These are phyloP conservation scores for Volucella zonaria DNA, from an alignment of 2,888 invertebrate species.

Conservation along the genomic window DNA sequence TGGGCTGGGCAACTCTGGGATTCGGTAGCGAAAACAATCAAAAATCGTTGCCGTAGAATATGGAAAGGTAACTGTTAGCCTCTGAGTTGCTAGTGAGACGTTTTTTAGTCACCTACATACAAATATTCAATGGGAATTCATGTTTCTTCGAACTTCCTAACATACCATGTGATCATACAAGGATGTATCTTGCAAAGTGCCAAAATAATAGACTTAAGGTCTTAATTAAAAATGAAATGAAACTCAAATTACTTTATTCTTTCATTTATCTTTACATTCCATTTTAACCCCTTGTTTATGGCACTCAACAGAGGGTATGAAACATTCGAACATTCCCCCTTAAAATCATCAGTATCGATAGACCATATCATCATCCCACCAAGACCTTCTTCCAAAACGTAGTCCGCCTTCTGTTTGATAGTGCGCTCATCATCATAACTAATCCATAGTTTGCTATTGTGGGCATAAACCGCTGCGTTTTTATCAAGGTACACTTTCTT, in stretches of 20 bases:
- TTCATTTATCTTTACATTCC: not conserved
- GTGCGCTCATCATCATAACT: slow-evolving; percentile 81
- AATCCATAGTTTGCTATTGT: slow-evolving; percentile 81
- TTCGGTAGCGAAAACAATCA: too few relatives aligned
- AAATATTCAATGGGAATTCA: too few relatives aligned
- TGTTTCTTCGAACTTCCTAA: too few relatives aligned
- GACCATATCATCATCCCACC: slow-evolving; percentile 84
- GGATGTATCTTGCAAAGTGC: too few relatives aligned
- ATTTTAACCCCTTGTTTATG: slow-evolving; percentile 75
- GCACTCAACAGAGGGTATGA: slow-evolving; percentile 81
- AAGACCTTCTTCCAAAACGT: slow-evolving; percentile 80
- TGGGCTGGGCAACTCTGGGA: too few relatives aligned
- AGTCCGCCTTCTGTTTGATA: slow-evolving; percentile 79
- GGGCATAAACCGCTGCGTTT: slow-evolving; percentile 80
- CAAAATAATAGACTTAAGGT: too few relatives aligned
- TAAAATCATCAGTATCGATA: slow-evolving; percentile 84
- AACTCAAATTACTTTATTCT: not conserved
- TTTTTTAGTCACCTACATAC: too few relatives aligned
- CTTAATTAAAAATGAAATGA: too few relatives aligned
- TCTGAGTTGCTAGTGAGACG: too few relatives aligned
- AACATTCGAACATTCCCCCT: slow-evolving; percentile 78
- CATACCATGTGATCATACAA: too few relatives aligned
- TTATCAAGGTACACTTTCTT: slow-evolving; percentile 76
- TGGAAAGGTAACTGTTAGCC: too few relatives aligned
- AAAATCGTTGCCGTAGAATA: too few relatives aligned